Conservation (phyloP, 1,140 invertebrate species). For the Palaemon carinicauda region DNA sequence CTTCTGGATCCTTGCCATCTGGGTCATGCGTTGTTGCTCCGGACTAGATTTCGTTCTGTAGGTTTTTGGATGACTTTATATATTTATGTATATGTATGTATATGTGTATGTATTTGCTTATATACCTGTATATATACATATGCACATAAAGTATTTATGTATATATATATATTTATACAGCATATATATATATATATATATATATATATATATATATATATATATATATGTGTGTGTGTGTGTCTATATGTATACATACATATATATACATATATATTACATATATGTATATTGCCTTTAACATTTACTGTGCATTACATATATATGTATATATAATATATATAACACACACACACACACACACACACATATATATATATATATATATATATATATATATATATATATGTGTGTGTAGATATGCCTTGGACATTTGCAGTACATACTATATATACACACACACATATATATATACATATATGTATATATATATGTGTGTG, state of each 20-base stretch:
- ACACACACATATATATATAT: not conserved
- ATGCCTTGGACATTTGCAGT: no score
- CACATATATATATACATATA: not conserved
- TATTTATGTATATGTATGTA: not conserved
- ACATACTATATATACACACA: not conserved
- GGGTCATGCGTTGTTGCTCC: no score
- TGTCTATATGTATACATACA: conserved; percentile 6
- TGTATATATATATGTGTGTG: not conserved
- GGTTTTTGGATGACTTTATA: not conserved
- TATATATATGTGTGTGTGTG: not conserved
- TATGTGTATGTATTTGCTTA: not conserved
- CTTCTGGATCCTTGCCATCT: no score
- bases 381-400: not conserved
- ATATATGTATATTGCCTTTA: conserved; percentile 9
- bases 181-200: not conserved
- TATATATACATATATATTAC: conserved; percentile 29
- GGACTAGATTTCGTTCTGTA: no score
- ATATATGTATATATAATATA: not conserved
- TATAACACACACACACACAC: not conserved
- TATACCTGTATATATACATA: not conserved
- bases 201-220: not conserved
- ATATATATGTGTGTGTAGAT: not conserved
- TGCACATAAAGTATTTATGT: not conserved
- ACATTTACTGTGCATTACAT: no score
- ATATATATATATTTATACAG: not conserved